Percentiles rank a stretch among this genome's conserved stretches.
These are phyloP conservation scores for Coelopa frigida DNA, from an alignment of 1,140 invertebrate genomes.

Conservation along the genomic window DNA sequence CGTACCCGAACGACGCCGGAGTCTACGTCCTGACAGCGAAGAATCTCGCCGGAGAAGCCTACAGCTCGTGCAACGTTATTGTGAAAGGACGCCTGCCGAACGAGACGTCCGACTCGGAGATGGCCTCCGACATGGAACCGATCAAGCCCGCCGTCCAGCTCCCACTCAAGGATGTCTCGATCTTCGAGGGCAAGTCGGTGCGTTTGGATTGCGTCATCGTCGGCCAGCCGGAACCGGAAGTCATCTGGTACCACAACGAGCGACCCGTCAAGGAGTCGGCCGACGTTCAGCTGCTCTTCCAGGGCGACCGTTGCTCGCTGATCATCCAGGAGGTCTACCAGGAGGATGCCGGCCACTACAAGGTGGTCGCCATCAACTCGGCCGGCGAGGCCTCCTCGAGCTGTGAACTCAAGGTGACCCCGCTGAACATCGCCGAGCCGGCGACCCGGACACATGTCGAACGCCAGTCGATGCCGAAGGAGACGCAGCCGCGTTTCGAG, in stretches of 20 bases:
- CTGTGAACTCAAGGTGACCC: constrained; percentile 54
- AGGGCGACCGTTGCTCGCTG: constrained; percentile 72
- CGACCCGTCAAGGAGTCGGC: constrained; percentile 76
- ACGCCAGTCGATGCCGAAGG: constrained; percentile 38
- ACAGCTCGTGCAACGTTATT: constrained; percentile 56
- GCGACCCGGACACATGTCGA: constrained; percentile 30
- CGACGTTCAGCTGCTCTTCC: constrained; percentile 69
- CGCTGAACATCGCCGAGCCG: constrained; percentile 37
- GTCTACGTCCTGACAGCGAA: constrained; percentile 57
- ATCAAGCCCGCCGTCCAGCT: constrained; percentile 66
- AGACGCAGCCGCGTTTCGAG: constrained; percentile 59
- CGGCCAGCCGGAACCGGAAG: constrained; percentile 78
- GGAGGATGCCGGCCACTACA: constrained; percentile 72
- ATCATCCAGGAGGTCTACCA: constrained; percentile 66
- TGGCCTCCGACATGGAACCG: constrained; percentile 62
- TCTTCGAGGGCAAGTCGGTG: constrained; percentile 63
- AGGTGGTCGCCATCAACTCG: constrained; percentile 73
- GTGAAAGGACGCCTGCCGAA: constrained; percentile 62
- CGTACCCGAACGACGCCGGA: constrained; percentile 64
- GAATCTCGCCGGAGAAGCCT: constrained; percentile 58
- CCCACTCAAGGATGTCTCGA: constrained; percentile 58
- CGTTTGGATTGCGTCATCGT: constrained; percentile 74
- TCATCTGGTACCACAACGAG: constrained; percentile 82
- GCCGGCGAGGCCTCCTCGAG: constrained; percentile 69
- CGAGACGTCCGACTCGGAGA: constrained; percentile 66